Evolutionary conservation across 2,113 vertebrate genomes (phyloP), one percentile per base, ranked within the genome.

Genomic region (Eulemur macaco): DNA sequence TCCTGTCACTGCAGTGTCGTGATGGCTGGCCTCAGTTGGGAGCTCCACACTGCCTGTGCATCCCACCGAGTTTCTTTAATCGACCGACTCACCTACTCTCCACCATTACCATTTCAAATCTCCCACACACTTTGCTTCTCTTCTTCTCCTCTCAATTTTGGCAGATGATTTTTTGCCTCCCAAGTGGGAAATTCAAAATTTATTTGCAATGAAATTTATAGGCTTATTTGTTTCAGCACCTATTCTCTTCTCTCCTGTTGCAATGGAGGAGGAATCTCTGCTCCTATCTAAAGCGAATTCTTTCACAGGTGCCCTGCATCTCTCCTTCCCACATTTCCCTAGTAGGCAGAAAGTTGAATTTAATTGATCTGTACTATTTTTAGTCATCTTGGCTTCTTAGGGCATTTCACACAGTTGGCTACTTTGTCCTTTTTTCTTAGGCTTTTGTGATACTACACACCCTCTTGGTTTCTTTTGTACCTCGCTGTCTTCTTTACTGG

Each of bases 101-200:
- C 37, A n/a, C 29, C 21, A 18, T 39, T 20, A 84, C n/a, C 27
- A 34, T 37, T 86, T 92, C 50, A 94, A 25, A 84, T 58, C 37
- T 58, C 80, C 54, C n/a, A 76, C 11, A 63, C 20, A n/a, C 64
- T 74, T n/a, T 52, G 63, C 15, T 92, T 94, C 56, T 84, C 68
- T 77, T 78, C 23, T 47, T 69, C 52, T 71, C 27, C 21, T 85
- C 21, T 68, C 80, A 47, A 45, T 74, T 87, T 94, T 34, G 39
- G 23, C 42, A 52, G 50, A 74, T 3, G 6, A 45, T 52, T 78
- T 84, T 63, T 90, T 56, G 81, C 64, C 42, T 82, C 83, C 50
- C 54, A 47, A 54, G 63, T 52, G 39, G 45, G 60, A 96, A 52
- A 69, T 45, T 54, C 85, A n/a, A 4, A 39, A 50, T 60, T 81